Evolutionary conservation across 2,113 vertebrate species (phyloP).

Genomic region (Sinocyclocheilus maitianheensis): DNA sequence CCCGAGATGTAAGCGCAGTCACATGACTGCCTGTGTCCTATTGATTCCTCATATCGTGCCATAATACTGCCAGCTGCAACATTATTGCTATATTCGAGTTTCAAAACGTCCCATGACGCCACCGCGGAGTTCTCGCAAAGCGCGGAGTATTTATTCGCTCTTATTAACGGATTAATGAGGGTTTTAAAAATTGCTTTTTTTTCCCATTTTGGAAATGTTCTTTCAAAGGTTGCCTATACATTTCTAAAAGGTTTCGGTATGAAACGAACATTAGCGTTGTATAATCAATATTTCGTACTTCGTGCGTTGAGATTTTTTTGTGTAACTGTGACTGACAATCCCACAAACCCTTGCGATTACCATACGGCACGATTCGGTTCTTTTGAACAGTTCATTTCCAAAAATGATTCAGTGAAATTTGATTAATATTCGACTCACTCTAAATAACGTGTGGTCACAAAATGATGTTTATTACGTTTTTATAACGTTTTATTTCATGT

Average conservation of each 20-base stretch:
- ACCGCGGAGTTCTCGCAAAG: background rate
- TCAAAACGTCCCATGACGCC: background rate
- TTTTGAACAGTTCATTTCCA: background rate
- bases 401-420: background rate
- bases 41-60: slow-evolving; percentile 56
- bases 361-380: background rate
- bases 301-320: background rate
- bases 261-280: background rate
- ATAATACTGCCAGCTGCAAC: background rate
- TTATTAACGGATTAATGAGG: background rate
- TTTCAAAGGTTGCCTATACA: background rate
- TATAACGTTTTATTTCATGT: background rate
- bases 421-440: too few species aligned
- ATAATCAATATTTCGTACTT: background rate
- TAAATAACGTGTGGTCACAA: background rate
- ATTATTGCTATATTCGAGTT: background rate
- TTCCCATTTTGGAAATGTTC: background rate
- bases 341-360: slow-evolving; percentile 52
- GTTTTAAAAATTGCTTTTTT: background rate
- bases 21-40: slow-evolving; percentile 67
- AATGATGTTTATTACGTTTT: background rate
- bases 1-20: slow-evolving; percentile 58
- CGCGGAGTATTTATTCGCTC: background rate
- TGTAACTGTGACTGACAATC: slow-evolving; percentile 29
- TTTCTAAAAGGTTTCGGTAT: background rate